Evolutionary conservation across 2,113 vertebrate species (phyloP), one percentile per base, ranked within the genome.

Genomic region (Rostratula benghalensis): DNA sequence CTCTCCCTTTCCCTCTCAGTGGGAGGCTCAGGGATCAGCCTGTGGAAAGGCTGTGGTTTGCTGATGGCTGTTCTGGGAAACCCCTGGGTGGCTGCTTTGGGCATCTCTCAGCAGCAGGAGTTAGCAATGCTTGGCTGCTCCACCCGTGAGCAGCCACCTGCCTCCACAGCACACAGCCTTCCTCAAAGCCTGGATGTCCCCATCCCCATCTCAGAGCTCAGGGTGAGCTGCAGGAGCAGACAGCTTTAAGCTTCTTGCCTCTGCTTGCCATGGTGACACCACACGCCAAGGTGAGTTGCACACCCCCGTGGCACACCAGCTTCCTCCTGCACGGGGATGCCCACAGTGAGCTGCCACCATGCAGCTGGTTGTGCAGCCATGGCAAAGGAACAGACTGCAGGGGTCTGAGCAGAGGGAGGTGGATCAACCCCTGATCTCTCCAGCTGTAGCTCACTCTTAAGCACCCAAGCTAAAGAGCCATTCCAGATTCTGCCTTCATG

Each of bases 1-100:
- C 39, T 83, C 85, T 79, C 41, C 68, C 75, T 54, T 90, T 21
- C 78, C 56, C 54, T 89, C 4, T 17, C 67, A 20, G 31, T 37
- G 71, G 71, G 18, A 15, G 24, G 33, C 28, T 89, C 70, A 64
- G 80, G 75, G 69, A 75, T 51, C 90, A 93, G 95, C 78, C 60
- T 14, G 28, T 30, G 33, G 67, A 80, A n/a, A 73, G 56, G 90
- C 77, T 94, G 57, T 22, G 22, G n/a, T 81, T 96, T 95, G 94
- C 89, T 88, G 94, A 88, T 0, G 4, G 56, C 78, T 89, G 83
- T 51, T 8, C 39, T 35, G 84, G 93, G 88, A 83, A 68, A 80
- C 70, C 83, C 39, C 93, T 71, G 1, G 0, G 16, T n/a, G 83
- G 90, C 73, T 78, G 61, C 85, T 95, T 76, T 73, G 92, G 91